Evolutionary conservation across 2,797 vertebrate genomes (phyloP).

Genomic region (Tokudaia muenninki): DNA sequence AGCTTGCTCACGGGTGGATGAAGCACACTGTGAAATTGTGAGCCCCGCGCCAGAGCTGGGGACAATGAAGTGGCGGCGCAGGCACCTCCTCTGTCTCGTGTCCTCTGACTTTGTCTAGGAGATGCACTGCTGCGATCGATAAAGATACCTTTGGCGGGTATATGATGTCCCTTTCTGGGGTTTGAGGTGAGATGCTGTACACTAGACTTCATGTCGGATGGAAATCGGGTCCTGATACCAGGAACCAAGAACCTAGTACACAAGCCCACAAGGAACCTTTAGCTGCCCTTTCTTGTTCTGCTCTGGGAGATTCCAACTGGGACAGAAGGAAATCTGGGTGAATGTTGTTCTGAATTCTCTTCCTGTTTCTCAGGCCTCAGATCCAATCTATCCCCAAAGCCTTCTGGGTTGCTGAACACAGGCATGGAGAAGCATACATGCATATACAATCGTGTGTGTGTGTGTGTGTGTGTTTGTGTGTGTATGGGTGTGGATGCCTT

Average conservation of each 20-base stretch:
- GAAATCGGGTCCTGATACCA: background rate
- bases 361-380: background rate
- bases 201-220: background rate
- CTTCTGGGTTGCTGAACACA: background rate
- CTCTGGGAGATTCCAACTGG: background rate
- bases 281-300: background rate
- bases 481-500: background rate
- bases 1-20: background rate
- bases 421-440: background rate
- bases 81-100: background rate
- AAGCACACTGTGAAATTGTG: background rate
- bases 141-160: background rate
- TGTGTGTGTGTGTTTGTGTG: no score
- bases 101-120: background rate
- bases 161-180: background rate
- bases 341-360: slow-evolving; percentile 5
- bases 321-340: background rate
- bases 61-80: background rate
- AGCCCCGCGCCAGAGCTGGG: background rate
- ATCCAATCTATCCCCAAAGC: background rate
- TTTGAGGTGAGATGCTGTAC: background rate
- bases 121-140: background rate
- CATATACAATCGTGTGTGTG: no score
- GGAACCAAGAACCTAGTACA: background rate
- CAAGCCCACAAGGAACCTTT: rapidly evolving